Percentiles rank a stretch among this genome's conserved stretches.
Evolutionary conservation across 2,113 vertebrate genomes (phyloP).

Genomic region (Phoxinus phoxinus): DNA sequence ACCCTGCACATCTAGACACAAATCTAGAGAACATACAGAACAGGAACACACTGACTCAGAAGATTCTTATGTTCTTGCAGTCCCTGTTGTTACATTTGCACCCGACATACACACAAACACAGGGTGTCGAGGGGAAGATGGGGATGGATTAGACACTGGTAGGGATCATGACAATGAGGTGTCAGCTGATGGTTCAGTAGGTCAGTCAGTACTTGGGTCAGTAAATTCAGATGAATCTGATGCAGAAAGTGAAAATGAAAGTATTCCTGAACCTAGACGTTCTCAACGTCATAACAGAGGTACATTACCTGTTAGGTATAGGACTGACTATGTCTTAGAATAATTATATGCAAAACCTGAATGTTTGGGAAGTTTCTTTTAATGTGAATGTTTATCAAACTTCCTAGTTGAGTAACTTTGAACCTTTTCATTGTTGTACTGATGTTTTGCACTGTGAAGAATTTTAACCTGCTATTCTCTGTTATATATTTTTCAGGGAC

Average conservation of each 20-base stretch:
- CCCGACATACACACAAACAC: not conserved
- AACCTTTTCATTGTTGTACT: not conserved
- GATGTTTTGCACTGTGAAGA: too few species aligned
- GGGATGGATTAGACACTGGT: too few species aligned
- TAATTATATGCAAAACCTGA: not conserved
- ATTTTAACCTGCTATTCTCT: too few species aligned
- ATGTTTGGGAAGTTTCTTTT: not conserved
- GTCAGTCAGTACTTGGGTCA: not conserved
- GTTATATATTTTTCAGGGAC: too few species aligned
- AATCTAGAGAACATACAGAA: too few species aligned
- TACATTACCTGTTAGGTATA: slow-evolving; percentile 28
- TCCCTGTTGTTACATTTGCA: not conserved
- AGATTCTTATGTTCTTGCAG: too few species aligned
- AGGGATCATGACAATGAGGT: not conserved
- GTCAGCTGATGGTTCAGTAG: not conserved
- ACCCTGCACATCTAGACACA: not conserved
- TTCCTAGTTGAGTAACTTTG: not conserved
- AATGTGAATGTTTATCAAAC: not conserved
- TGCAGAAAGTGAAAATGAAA: not conserved
- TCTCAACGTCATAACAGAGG: slow-evolving; percentile 21
- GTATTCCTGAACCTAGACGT: not conserved
- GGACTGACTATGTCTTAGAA: slow-evolving; percentile 16
- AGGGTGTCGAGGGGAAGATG: not conserved
- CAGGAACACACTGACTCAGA: too few species aligned
- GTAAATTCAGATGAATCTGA: slow-evolving; percentile 26